Conservation (phyloP, 2,888 invertebrate genomes). For the Aphidius colemani region DNA sequence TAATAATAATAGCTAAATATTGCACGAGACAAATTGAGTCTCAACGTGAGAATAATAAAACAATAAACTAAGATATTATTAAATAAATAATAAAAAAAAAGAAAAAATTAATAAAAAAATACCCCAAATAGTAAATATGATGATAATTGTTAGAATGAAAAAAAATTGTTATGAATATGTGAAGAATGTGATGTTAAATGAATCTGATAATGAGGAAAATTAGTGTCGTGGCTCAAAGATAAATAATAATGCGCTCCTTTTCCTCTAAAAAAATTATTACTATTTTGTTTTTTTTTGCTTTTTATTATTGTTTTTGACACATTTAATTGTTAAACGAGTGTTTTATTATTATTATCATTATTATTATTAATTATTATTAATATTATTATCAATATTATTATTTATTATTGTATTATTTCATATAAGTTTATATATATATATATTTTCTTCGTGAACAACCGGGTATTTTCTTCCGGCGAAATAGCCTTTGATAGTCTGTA, state of each 20-base stretch:
- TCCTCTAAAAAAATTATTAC: not conserved
- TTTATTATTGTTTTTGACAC: conserved; percentile 26
- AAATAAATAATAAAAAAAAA: conserved; percentile 15
- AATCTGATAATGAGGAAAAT: conserved; percentile 20
- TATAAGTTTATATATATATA: conserved; percentile 18
- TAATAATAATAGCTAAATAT: conserved; percentile 10
- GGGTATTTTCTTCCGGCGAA: conserved; percentile 30
- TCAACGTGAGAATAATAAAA: conserved; percentile 19
- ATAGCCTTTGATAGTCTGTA: conserved; percentile 40
- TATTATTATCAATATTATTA: conserved; percentile 9
- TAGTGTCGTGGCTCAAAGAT: conserved; percentile 32
- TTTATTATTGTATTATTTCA: conserved; percentile 17
- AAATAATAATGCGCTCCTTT: conserved; percentile 23
- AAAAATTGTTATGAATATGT: conserved; percentile 15
- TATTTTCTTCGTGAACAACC: conserved; percentile 31
- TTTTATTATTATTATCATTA: conserved; percentile 25
- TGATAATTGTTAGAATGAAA: conserved; percentile 10
- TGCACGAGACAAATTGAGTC: conserved; percentile 1
- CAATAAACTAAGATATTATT: no score
- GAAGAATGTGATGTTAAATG: conserved; percentile 20
- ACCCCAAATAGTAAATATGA: conserved; percentile 26
- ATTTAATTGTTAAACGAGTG: conserved; percentile 31
- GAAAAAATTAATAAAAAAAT: conserved; percentile 29
- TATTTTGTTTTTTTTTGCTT: conserved; percentile 27
- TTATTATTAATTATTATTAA: conserved; percentile 17